Evolutionary conservation across 1,140 invertebrate species (phyloP), one percentile per base, ranked within the genome.

Genomic region (Papilio dardanus): DNA sequence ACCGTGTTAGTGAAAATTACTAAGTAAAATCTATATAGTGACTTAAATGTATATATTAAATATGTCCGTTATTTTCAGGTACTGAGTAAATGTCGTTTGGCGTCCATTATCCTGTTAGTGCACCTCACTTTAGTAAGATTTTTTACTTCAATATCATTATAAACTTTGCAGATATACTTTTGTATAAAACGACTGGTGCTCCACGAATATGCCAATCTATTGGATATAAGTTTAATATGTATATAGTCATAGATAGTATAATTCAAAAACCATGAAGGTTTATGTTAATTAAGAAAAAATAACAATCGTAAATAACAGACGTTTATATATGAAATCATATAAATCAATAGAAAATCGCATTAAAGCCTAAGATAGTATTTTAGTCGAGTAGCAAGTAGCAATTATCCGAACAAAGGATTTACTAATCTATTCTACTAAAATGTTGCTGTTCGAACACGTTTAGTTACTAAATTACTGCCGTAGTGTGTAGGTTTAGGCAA

Each of bases 81-180:
- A 42, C 40, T 42, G n/a, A 46, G 1, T 46, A 0, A 6, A 19
- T 19, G n/a, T 46, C n/a, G 6, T 5, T 19, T 46, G 14, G 42
- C 5, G 42, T 7, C 16, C 8, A 46, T 19, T 19, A n/a, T 46
- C n/a, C 42, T 46, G 5, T 19, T 46, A 19, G 16, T 16, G 40
- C 14, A 42, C 2, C 12, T 14, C 0, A 42, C 3, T 6, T 19
- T 46, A n/a, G 1, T 0, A 46, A 6, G n/a, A n/a, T n/a, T n/a
- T 46, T 19, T 46, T 19, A 46, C 42, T 19, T 16, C n/a, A 46
- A 16, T n/a, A 16, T 46, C 5, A 16, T n/a, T 14, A 42, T n/a
- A 5, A n/a, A n/a, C 40, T 37, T 42, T 14, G n/a, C n/a, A n/a
- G 46, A 74, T 65, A 69, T 58, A 62, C 42, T 24, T 33, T 50